Evolutionary conservation across 1,140 invertebrate genomes (phyloP), one percentile per base, ranked within the genome.

Genomic region (Drosophila pseudoobscura): DNA sequence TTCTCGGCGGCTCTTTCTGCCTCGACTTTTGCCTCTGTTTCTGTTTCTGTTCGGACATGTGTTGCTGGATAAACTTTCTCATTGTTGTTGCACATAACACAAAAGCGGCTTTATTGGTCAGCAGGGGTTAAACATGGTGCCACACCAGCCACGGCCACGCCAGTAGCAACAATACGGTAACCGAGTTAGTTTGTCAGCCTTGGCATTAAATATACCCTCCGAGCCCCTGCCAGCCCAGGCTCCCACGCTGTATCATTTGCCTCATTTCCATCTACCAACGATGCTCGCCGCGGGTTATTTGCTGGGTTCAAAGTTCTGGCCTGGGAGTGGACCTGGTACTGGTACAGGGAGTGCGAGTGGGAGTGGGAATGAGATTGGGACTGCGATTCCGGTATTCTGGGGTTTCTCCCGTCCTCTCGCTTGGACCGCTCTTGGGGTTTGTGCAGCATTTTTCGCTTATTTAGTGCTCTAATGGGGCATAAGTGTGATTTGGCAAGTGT

Each of bases 91-190:
- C 65, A 70, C 76, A 83, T 87, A 83, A 88, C 80, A 83, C 80
- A 83, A 78, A 88, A 87, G 82, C 82, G 82, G 83, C 82, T 87
- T 87, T 87, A 88, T 87, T 87, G 82, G 83, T 88, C 82, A 87
- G 82, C 78, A 82, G 82, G 82, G 82, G 82, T 87, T 88, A 88
- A 68, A 63, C 31, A 35, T 35, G 31, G 31, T 35, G 31, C 31
- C 31, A 35, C 31, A 35, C 8, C 31, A 35, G 31, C 31, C 31
- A 35, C 31, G 31, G 9, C 31, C 8, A 35, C 3, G 8, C 31
- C 31, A 35, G 31, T 35, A 35, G 31, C 31, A 35, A 11, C 31
- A 35, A 35, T 11, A 35, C 31, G 31, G 75, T 65, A 75, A 73
- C 74, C 66, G 63, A 83, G 78, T 82, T 87, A 83, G 83, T 87